phyloP scores from a whole-genome alignment of 2,888 invertebrate genomes.

The Bruchidius siliquastri region DNA sequence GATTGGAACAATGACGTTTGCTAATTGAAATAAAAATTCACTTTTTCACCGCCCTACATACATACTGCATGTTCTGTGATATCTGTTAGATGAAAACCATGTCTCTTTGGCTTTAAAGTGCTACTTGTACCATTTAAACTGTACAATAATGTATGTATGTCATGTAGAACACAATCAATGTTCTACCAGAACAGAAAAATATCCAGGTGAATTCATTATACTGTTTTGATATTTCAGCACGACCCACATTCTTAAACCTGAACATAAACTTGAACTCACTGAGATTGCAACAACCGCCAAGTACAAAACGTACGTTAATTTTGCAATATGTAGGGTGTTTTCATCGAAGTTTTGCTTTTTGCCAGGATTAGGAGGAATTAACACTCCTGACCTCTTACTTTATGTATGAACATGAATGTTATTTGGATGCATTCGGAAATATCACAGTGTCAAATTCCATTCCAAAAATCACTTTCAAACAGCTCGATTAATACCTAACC shows the following conservation, averaged over 20 bases:
- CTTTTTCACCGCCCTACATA: background rate
- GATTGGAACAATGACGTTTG: background rate
- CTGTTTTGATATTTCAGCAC: constrained; percentile 71
- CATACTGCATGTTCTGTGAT: constrained; percentile 36
- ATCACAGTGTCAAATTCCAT: too few relatives aligned
- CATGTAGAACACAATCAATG: background rate
- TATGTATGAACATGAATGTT: too few relatives aligned
- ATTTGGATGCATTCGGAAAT: too few relatives aligned
- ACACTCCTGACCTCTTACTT: too few relatives aligned
- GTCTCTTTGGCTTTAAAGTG: constrained; percentile 48
- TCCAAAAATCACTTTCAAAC: background rate
- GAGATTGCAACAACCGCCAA: constrained; percentile 77
- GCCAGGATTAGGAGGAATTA: too few relatives aligned
- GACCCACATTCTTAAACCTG: constrained; percentile 97
- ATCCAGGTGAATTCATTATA: background rate
- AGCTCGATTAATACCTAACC: background rate
- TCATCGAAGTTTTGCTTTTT: constrained; percentile 1
- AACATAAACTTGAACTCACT: constrained; percentile 89
- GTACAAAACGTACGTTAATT: constrained; percentile 74
- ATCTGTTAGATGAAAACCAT: constrained; percentile 34
- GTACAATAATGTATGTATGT: constrained; percentile 17
- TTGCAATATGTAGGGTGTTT: constrained; percentile 21
- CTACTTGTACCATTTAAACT: constrained; percentile 26
- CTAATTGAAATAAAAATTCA: background rate
- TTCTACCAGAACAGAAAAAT: background rate